Evolutionary conservation across 2,797 vertebrate genomes (phyloP), one percentile per base, ranked within the genome.

Genomic region (Sparidentex hasta): DNA sequence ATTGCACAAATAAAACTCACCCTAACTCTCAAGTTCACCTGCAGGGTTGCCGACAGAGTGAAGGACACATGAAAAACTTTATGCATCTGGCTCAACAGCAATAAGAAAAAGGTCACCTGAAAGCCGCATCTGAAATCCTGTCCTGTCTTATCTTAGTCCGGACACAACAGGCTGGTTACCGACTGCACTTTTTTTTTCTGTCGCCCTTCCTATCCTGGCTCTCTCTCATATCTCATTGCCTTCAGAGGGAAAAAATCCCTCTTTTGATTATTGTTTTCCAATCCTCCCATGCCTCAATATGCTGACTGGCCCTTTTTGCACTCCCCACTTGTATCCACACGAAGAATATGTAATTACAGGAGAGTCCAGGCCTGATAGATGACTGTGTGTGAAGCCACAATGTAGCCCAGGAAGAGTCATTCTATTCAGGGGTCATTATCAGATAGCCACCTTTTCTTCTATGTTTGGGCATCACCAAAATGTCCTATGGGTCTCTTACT

Each of bases 321-420:
- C 74, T 58, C 68, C 62, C 57, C 63, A 9, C 76, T 68, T 78
- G 65, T 77, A 78, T 86, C 85, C 84, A 85, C 82, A 91, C 84
- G 70, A 92, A 83, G 87, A 90, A 92, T 88, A 90, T 91, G 90
- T 94, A 88, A 92, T 93, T 91, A 90, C 85, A 90, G 90, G 74
- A 82, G 85, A 81, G 86, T 67, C 62, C 9, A 38, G 59, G 80
- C 69, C 87, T 87, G 86, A 90, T 78, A 87, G 90, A 90, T 78
- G 86, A 86, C 78, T 86, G 81, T 85, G 84, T 77, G 87, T 61
- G 78, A 71, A 86, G 81, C 65, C 85, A 90, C 92, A 92, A 90
- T 87, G 71, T 81, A 78, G 78, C 72, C 62, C 76, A 70, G 82
- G 84, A 90, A 85, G 85, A 87, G 71, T 78, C 82, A 75, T 88